Evolutionary conservation across 2,113 vertebrate species (phyloP).

Genomic region (Tenrec ecaudatus): DNA sequence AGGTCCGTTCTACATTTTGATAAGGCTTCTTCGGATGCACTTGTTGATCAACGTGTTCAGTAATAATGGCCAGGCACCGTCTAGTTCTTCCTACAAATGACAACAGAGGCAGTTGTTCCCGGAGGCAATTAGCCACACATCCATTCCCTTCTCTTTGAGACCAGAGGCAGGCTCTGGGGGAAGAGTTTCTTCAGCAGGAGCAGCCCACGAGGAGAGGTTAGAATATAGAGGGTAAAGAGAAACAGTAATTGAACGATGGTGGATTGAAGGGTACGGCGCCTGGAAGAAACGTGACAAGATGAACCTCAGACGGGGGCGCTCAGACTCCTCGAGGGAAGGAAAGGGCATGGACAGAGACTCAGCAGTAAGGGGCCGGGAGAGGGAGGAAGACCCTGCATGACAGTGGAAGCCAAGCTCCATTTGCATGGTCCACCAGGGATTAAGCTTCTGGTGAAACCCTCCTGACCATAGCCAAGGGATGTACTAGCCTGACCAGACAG

Average conservation of each 20-base stretch:
- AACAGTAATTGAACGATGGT: neutral
- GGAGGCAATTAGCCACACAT: neutral
- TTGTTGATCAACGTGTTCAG: neutral
- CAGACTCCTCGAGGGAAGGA: neutral
- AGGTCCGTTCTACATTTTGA: neutral
- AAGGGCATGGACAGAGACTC: neutral
- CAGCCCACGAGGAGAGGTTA: neutral
- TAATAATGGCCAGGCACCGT: neutral
- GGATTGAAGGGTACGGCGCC: neutral
- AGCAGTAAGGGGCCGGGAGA: too few species aligned
- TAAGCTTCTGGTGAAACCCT: too few species aligned
- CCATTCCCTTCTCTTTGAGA: neutral
- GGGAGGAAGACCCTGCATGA: neutral
- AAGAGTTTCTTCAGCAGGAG: slow-evolving; percentile 4
- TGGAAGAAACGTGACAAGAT: neutral
- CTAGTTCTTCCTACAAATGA: neutral
- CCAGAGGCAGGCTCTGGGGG: neutral
- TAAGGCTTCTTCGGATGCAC: neutral
- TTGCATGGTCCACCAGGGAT: too few species aligned
- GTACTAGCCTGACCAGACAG: too few species aligned
- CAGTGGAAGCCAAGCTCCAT: too few species aligned
- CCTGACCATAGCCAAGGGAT: too few species aligned
- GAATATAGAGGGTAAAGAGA: neutral
- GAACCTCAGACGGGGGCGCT: neutral
- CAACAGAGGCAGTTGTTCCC: neutral